Evolutionary conservation across 2,888 invertebrate species (phyloP).

Genomic region (Beris morrisii): DNA sequence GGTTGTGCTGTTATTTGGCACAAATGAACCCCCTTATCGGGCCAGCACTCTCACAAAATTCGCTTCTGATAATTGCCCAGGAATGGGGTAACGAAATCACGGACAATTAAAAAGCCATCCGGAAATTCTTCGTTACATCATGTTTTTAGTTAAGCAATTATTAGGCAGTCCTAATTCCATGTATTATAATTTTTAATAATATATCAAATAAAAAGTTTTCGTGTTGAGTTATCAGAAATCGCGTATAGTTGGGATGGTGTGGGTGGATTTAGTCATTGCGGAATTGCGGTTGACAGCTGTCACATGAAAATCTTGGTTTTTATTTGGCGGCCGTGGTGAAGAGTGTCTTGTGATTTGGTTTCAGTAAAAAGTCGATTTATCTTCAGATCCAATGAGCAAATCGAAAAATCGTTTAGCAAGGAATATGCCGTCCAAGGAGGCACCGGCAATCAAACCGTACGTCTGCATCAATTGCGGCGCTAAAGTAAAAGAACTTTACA

Average conservation of each 20-base stretch:
- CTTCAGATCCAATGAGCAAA: neutral
- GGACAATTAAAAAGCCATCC: conserved; percentile 13
- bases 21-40: conserved; percentile 93
- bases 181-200: conserved; percentile 25
- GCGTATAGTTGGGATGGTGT: neutral
- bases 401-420: neutral
- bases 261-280: conserved; percentile 8
- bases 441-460: conserved; percentile 38
- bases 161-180: conserved; percentile 22
- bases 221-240: conserved; percentile 19
- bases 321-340: neutral
- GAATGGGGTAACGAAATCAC: conserved; percentile 65
- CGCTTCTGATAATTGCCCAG: conserved; percentile 74
- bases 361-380: no score
- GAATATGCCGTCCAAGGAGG: neutral
- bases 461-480: conserved; percentile 72
- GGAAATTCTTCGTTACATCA: neutral
- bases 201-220: conserved; percentile 17
- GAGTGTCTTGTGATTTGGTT: no score
- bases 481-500: conserved; percentile 64
- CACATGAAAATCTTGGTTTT: neutral
- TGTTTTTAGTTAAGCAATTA: conserved; percentile 5
- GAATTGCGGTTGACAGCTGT: conserved; percentile 8
- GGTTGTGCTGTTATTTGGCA: conserved; percentile 89
- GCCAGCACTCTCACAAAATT: conserved; percentile 71